Base-by-base conservation (phyloP, 2,797 vertebrate species). In the Huso huso region DNA sequence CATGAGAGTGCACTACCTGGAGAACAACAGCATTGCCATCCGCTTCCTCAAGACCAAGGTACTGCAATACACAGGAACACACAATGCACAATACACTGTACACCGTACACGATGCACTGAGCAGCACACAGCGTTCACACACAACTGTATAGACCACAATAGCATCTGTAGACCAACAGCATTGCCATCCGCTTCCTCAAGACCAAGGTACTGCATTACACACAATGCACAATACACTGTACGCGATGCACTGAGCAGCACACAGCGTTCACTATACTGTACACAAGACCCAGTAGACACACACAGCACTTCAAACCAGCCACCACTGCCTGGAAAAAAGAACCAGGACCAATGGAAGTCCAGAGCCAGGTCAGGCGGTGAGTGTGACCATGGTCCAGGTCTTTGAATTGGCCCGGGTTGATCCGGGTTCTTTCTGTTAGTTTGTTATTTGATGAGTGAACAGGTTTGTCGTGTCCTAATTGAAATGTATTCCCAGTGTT, bases 11-110 rank as follows among this genome's bases (percentile, higher is more conserved):
- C 91, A 94, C 86, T 95, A 86, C 71, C 82, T 95, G 65, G 94
- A 95, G 76, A 98, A 96, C 86, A 97, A 93, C 83, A 90, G 91
- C 87, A 91, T 85, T 65, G 93, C 92, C 59, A 92, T 97, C 69
- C 81, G 76, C 63, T 98, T 95, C 81, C 89, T 97, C 66, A 94
- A 89, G 79, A 87, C 88, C 70, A 93, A 95, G 89, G 93, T 88
- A 65, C 67, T 63, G 62, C 50, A 57, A 4, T 10, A 23, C 55
- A 11, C 12, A 6, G 6, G 3, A 10, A 11, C 55, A 11, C 51
- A 8, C 55, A 8, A 53, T 9, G 8, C 51, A 9, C 51, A 37
- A 37, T 37, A 37, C 37, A 37, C 23, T 37, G 23, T 37, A 37
- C 23, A 37, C 23, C 4, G 23, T 37, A 37, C 23, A 37, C 4